Base-by-base conservation (phyloP, 2,797 vertebrate genomes). In the Lindbergichthys nudifrons region DNA sequence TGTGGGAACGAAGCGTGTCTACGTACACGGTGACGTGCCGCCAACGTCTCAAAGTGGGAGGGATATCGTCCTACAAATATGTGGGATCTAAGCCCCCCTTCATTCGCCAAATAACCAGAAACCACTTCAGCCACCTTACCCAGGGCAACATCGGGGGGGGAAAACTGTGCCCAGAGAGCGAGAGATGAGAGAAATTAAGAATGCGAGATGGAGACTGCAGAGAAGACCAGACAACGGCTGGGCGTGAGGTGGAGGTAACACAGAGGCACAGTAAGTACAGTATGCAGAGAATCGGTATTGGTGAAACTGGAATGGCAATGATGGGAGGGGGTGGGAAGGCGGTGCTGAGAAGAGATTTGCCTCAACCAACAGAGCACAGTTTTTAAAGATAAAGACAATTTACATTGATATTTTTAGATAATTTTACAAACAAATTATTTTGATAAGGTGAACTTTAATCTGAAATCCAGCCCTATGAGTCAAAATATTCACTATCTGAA, bases 1-100 rank as follows among this genome's bases (percentile, higher is more conserved):
- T 88, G 82, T 51, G 60, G 70, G 63, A 77, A 70, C 50, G 61
- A 80, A 58, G 53, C 57, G 42, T 41, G 73, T 70, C 75, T 82
- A 92, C 94, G 94, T 88, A 89, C 45, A 87, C 70, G 75, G 86
- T 96, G 95, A 96, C 95, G 95, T 88, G 71, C 36, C 69, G 46
- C 78, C 88, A 88, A 93, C 93, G 94, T 95, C 78, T 88, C 72
- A 74, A 85, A 93, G 92, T 94, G 94, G 95, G 95, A 92, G 94
- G 94, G 95, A 91, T 93, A 89, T 89, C 81, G 78, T 84, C 85
- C 85, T 93, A 94, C 92, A 94, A 94, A 94, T 94, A 89, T 69
- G 86, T 66, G 76, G 0, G 69, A 91, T 85, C 92, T 74, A 77
- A 79, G 43, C 61, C 73, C 66, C 68, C 68, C 63, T 46, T 60